A percentile compares a stretch with the other conserved stretches of the same genome.
Evolutionary conservation across 2,113 vertebrate genomes (phyloP).

Genomic region (Scomber japonicus): DNA sequence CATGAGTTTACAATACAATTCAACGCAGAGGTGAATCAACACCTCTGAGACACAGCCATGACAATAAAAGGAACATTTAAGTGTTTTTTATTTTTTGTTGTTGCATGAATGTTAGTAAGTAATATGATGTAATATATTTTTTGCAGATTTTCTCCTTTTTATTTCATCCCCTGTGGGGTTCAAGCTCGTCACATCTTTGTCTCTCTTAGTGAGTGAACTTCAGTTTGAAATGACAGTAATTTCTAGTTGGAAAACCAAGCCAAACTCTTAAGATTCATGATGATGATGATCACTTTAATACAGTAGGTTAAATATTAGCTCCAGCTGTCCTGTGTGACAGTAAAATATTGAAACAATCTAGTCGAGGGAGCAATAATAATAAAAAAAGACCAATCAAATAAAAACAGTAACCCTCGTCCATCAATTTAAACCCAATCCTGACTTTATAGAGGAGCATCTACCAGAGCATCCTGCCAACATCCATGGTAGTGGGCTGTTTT

Average conservation of each 20-base stretch:
- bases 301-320: background rate
- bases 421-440: constrained; percentile 20
- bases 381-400: constrained; percentile 20
- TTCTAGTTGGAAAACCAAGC: background rate
- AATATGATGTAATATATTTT: background rate
- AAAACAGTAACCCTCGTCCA: background rate
- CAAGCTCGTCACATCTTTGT: background rate
- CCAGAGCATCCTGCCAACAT: constrained; percentile 38
- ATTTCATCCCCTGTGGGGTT: background rate
- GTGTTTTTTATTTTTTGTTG: too few relatives aligned
- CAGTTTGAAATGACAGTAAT: background rate
- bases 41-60: background rate
- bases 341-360: background rate
- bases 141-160: background rate
- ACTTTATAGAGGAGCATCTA: constrained; percentile 44
- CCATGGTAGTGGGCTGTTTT: constrained; percentile 38
- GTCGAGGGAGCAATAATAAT: background rate
- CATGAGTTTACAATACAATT: too few relatives aligned
- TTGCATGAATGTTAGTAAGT: background rate
- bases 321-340: background rate
- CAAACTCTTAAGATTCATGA: background rate
- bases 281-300: background rate
- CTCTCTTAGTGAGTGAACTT: background rate
- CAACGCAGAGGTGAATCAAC: background rate
- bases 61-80: too few relatives aligned